Conservation (phyloP, 92 coral and sea anemone species). For the Palythoa caribaeorum region DNA sequence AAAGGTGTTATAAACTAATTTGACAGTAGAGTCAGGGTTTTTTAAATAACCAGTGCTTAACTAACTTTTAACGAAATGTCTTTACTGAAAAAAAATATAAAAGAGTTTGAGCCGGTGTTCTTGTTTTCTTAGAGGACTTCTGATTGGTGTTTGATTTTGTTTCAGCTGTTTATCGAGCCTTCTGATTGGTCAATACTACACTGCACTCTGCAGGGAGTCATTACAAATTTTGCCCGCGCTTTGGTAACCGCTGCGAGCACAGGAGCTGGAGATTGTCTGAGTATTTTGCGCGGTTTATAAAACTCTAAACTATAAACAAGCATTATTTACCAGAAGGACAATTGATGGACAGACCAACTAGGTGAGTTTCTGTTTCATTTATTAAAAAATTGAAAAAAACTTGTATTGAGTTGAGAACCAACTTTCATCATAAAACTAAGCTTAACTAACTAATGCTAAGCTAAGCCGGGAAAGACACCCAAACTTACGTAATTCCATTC, state of each 20-base stretch:
- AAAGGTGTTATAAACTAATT: no score
- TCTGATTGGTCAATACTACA: not conserved
- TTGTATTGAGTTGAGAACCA: not conserved
- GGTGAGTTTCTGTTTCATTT: not conserved
- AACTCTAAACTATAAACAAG: not conserved
- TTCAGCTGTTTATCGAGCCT: not conserved
- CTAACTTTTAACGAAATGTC: no score
- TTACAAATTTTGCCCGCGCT: slow-evolving; percentile 7
- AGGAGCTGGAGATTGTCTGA: not conserved
- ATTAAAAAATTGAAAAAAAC: not conserved
- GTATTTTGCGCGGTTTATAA: not conserved
- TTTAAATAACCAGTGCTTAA: no score
- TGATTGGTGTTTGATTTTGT: not conserved
- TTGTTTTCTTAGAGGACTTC: not conserved
- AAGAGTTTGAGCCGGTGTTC: no score
- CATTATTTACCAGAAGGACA: not conserved
- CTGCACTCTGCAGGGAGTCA: not conserved
- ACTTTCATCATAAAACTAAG: no score
- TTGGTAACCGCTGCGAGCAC: not conserved
- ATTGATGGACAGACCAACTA: slow-evolving; percentile 2
- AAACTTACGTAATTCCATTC: no score
- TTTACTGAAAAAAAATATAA: no score
- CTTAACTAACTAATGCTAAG: no score
- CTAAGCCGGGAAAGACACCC: no score
- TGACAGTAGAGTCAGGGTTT: no score